These are phyloP conservation scores for Pygmarrhopalites habei DNA, from an alignment of 1,140 invertebrate species.

Conservation along the genomic window DNA sequence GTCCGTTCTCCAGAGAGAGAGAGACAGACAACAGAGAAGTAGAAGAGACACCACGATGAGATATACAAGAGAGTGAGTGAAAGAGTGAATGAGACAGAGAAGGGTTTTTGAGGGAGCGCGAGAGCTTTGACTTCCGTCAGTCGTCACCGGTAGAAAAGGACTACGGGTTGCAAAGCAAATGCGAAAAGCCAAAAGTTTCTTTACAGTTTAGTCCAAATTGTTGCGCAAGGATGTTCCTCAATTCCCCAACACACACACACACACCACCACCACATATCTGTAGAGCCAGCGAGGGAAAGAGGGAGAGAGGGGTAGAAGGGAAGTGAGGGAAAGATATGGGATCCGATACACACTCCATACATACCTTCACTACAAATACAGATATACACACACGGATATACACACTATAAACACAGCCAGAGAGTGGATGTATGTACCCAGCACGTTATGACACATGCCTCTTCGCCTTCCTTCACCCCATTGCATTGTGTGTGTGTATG, in stretches of 20 bases:
- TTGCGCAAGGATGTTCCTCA: conserved; percentile 38
- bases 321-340: neutral
- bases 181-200: conserved; percentile 39
- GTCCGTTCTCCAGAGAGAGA: neutral
- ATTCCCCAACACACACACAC: conserved; percentile 8
- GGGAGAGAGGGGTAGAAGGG: neutral
- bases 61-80: neutral
- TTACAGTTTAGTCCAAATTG: conserved; percentile 36
- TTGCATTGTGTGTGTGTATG: neutral
- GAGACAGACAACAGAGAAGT: neutral
- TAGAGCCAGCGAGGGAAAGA: neutral
- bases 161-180: conserved; percentile 31
- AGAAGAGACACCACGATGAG: neutral
- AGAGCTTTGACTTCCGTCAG: conserved; percentile 29
- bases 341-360: neutral
- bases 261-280: neutral
- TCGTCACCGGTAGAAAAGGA: conserved; percentile 33
- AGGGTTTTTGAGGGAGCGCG: neutral
- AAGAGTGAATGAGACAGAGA: conserved; percentile 4
- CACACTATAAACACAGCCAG: no score
- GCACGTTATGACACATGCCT: conserved; percentile 19
- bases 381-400: conserved; percentile 13
- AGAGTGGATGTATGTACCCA: neutral
- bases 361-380: conserved; percentile 3
- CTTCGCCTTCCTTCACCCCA: conserved; percentile 12